Evolutionary conservation across 1,140 invertebrate genomes (phyloP).

Genomic region (Papilio polytes): DNA sequence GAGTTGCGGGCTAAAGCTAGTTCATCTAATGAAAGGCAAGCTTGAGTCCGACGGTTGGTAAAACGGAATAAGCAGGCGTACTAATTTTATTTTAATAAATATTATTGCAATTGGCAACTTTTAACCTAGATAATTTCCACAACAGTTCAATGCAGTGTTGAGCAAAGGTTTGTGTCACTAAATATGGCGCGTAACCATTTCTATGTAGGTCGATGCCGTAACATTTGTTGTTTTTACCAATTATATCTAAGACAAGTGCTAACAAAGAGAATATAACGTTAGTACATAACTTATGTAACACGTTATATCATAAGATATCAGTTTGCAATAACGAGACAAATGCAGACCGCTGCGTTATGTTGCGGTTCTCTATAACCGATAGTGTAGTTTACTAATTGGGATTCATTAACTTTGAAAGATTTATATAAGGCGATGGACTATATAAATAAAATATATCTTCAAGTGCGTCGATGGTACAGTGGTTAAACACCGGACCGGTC

Average conservation of each 20-base stretch:
- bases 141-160: not conserved
- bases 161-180: not conserved
- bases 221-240: conserved; percentile 15
- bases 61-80: too few relatives aligned
- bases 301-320: conserved; percentile 9
- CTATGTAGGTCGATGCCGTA: not conserved
- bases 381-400: not conserved
- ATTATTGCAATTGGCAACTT: not conserved
- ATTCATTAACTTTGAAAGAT: not conserved
- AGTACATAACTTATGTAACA: conserved; percentile 13
- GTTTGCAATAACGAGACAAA: not conserved
- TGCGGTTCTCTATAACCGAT: conserved; percentile 5
- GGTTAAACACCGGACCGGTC: too few relatives aligned
- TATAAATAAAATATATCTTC: too few relatives aligned
- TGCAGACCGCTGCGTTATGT: not conserved
- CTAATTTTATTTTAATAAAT: not conserved
- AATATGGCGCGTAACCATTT: conserved; percentile 14
- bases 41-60: too few relatives aligned
- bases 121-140: not conserved
- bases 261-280: not conserved
- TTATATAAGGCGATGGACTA: not conserved
- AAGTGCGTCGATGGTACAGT: too few relatives aligned
- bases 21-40: too few relatives aligned
- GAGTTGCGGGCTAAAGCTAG: too few relatives aligned
- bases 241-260: not conserved